Evolutionary conservation across 2,797 vertebrate genomes (phyloP).

Genomic region (Sebastes glaucus): DNA sequence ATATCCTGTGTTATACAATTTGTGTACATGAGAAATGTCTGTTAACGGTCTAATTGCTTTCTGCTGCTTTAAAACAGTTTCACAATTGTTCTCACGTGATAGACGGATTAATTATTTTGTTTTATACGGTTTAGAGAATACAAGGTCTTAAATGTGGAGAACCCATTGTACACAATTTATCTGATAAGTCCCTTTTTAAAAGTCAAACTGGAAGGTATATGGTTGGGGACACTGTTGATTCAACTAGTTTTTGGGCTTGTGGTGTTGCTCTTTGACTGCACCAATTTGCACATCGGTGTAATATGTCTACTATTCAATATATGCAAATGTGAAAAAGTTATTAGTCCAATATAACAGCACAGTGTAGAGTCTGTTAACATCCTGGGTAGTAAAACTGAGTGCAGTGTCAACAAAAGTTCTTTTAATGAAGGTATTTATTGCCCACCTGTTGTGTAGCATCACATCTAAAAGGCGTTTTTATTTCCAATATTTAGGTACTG

Average conservation of each 20-base stretch:
- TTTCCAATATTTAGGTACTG: background rate
- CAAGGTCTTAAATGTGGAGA: background rate
- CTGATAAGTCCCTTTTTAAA: background rate
- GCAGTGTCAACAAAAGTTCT: background rate
- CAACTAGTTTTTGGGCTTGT: background rate
- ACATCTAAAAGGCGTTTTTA: background rate
- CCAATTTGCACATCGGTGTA: background rate
- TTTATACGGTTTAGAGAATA: background rate
- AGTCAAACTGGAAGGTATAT: background rate
- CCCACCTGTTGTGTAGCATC: accelerated
- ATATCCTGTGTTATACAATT: too few relatives aligned
- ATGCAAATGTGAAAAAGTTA: background rate
- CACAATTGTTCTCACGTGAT: background rate
- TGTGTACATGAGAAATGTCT: background rate
- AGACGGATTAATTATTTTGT: accelerated
- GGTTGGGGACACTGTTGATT: background rate
- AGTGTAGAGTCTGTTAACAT: accelerated
- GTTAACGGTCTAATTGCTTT: background rate
- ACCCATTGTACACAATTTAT: background rate
- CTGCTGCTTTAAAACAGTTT: background rate
- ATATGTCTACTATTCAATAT: background rate
- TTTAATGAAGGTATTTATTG: background rate
- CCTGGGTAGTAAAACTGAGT: accelerated
- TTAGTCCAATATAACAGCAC: background rate
- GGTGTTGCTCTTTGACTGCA: background rate